A percentile compares a stretch with the other conserved stretches of the same genome.
Evolutionary conservation across 2,888 invertebrate genomes (phyloP).

Genomic region (Drosophila stalkeri): DNA sequence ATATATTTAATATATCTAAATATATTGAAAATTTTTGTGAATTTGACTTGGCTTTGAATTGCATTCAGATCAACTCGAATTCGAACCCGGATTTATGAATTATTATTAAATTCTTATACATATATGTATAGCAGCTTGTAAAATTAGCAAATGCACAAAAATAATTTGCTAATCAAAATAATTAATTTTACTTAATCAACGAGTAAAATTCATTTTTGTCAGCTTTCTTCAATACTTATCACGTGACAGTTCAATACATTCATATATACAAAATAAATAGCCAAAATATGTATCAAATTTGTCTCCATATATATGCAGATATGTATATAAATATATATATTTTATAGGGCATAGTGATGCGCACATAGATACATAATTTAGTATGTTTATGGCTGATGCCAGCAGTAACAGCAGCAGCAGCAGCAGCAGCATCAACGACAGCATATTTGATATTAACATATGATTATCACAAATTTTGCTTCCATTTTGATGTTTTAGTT

Average conservation of each 20-base stretch:
- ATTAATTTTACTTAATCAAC: not conserved
- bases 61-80: too few relatives aligned
- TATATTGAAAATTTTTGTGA: too few relatives aligned
- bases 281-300: constrained; percentile 26
- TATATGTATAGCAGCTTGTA: not conserved
- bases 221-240: not conserved
- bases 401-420: not conserved
- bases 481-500: constrained; percentile 73
- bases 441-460: constrained; percentile 68
- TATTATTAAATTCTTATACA: not conserved
- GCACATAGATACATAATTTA: constrained; percentile 63
- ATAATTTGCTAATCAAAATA: not conserved
- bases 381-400: constrained; percentile 64
- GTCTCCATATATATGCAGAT: constrained; percentile 5
- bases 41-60: too few relatives aligned
- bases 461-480: constrained; percentile 78
- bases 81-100: not conserved
- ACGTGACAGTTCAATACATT: constrained; percentile 20
- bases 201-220: not conserved
- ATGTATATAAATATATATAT: constrained; percentile 9
- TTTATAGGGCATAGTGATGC: constrained; percentile 35
- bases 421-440: constrained; percentile 32
- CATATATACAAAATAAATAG: constrained; percentile 5
- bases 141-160: not conserved
- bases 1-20: too few relatives aligned